phyloP scores from a whole-genome alignment of 2,797 vertebrate species.

The Tapirus indicus region DNA sequence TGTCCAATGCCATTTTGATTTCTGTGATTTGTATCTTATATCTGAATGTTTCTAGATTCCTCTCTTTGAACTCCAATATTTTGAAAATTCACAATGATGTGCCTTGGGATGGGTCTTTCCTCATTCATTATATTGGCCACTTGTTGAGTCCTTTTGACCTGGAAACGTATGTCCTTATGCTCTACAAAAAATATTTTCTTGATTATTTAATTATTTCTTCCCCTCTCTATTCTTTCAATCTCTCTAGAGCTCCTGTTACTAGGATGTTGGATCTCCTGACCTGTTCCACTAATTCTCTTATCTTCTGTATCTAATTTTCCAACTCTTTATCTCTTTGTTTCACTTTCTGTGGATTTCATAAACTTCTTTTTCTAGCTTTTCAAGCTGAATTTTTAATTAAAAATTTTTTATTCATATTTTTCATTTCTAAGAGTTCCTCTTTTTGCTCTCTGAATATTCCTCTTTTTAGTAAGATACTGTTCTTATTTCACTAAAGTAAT shows the following conservation, averaged over 20 bases:
- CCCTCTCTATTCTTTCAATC: not conserved
- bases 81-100: not conserved
- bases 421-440: not conserved
- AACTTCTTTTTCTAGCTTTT: slow-evolving; percentile 24
- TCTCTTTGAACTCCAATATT: not conserved
- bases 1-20: not conserved
- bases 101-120: not conserved
- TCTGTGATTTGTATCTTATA: not conserved
- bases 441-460: not conserved
- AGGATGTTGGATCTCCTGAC: not conserved
- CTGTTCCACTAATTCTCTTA: not conserved
- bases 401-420: slow-evolving; percentile 15
- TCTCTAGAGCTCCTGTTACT: not conserved
- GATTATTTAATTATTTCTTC: not conserved
- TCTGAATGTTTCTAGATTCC: not conserved
- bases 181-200: not conserved
- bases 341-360: not conserved
- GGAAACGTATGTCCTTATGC: not conserved
- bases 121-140: not conserved
- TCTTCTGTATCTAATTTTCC: not conserved
- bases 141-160: not conserved
- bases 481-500: not conserved
- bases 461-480: not conserved
- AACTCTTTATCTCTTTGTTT: slow-evolving; percentile 9
- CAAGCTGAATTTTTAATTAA: not conserved